phyloP scores from a whole-genome alignment of 2,113 vertebrate species.

The Pluvialis apricaria region DNA sequence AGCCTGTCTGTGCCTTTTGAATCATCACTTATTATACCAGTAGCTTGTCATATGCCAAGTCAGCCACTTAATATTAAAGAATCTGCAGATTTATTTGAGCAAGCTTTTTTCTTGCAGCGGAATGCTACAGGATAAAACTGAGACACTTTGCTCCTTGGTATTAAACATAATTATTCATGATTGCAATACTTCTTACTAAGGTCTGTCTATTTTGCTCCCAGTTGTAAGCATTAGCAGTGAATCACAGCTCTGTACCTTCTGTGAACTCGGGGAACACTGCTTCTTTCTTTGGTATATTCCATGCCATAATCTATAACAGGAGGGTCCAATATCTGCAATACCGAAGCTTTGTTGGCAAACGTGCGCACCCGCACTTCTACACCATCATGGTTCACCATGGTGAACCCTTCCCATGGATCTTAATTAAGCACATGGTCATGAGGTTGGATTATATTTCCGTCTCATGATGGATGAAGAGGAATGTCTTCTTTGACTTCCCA shows the following conservation, averaged over 20 bases:
- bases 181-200: background rate
- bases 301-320: background rate
- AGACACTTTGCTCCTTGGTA: background rate
- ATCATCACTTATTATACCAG: background rate
- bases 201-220: background rate
- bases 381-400: fast-evolving
- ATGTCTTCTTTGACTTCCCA: background rate
- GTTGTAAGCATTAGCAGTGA: background rate
- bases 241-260: background rate
- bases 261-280: background rate
- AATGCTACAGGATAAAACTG: background rate
- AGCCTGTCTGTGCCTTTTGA: background rate
- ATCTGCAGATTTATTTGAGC: background rate
- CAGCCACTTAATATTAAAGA: background rate
- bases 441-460: background rate
- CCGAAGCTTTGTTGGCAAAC: background rate
- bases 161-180: conserved; percentile 3
- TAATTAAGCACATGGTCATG: background rate
- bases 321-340: background rate
- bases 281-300: background rate
- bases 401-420: background rate
- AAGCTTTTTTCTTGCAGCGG: background rate
- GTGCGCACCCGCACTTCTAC: background rate
- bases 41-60: background rate
- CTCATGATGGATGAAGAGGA: background rate